A percentile compares a stretch with the other conserved stretches of the same genome.
These are phyloP conservation scores for Ciconia boyciana DNA, from an alignment of 2,113 vertebrate genomes.

Conservation along the genomic window DNA sequence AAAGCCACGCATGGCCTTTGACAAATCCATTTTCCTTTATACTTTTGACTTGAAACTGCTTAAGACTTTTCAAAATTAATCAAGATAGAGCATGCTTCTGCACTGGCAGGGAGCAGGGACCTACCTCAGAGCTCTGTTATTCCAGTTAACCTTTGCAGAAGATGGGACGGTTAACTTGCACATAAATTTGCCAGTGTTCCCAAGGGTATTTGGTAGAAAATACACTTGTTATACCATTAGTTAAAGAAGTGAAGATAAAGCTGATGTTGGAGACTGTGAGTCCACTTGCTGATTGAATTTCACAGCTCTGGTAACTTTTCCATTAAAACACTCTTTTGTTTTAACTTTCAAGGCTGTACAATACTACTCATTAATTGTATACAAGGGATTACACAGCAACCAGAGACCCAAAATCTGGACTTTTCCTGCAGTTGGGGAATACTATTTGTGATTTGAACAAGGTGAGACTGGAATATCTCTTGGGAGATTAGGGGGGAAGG, in stretches of 20 bases:
- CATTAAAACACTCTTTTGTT: background rate
- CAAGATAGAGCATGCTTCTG: background rate
- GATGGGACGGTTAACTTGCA: background rate
- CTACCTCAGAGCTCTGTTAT: background rate
- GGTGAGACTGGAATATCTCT: background rate
- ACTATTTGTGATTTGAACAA: background rate
- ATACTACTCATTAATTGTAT: background rate
- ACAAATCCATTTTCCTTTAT: background rate
- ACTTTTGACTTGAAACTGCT: background rate
- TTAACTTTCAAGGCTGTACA: background rate
- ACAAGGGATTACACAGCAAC: background rate
- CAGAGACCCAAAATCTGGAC: background rate
- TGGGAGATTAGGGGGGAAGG: background rate
- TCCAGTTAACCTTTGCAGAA: background rate
- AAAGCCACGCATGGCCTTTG: background rate
- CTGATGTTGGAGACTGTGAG: background rate
- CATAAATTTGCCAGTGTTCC: background rate
- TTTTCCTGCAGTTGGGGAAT: background rate
- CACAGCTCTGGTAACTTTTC: background rate
- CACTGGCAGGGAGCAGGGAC: background rate
- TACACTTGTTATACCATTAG: background rate
- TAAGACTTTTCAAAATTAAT: background rate
- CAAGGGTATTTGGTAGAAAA: background rate
- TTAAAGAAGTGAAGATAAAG: background rate
- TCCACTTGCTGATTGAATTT: background rate